Evolutionary conservation across 1,140 invertebrate genomes (phyloP), one percentile per base, ranked within the genome.

Genomic region (Hirudo medicinalis): DNA sequence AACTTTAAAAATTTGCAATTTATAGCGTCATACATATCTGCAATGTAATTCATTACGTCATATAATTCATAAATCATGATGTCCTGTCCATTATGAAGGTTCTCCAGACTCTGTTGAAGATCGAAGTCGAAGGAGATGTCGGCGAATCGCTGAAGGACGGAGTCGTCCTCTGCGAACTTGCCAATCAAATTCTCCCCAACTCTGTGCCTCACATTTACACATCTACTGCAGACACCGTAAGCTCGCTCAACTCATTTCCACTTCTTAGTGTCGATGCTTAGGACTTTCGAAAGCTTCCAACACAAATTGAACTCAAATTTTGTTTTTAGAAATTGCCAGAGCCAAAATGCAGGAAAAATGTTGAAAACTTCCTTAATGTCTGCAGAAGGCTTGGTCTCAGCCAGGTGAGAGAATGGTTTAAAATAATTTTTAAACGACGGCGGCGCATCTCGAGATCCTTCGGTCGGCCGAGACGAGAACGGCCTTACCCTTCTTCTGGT

Each of bases 121-220:
- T 1, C 0, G 57, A 63, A 63, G 6, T 25, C 9, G 57, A 63
- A 20, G 57, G 19, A 15, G 57, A 63, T n/a, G 20, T 63, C 22
- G 13, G 57, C 29, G 57, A 63, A 32, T 22, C 57, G 20, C 57
- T 63, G 57, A 63, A 32, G 57, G 57, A 63, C 17, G 57, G 57
- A 4, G 11, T 32, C 19, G 11, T 63, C 22, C 57, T 63, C 22
- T 63, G 57, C 15, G 22, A 63, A 63, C 57, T 63, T 13, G 57
- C 57, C 57, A 63, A 63, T 63, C 22, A 22, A 63, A 22, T 63
- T 63, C 22, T 63, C 29, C 57, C 57, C 22, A 63, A 63, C 22
- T 63, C 57, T 15, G 29, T 63, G 22, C 29, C 57, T 32, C 22
- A 63, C 57, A 63, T 63, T 20, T 63, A 63, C 57, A 63, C 57